A percentile compares a stretch with the other conserved stretches of the same genome.
Evolutionary conservation across 2,888 invertebrate species (phyloP).

Genomic region (Gibbula magus): DNA sequence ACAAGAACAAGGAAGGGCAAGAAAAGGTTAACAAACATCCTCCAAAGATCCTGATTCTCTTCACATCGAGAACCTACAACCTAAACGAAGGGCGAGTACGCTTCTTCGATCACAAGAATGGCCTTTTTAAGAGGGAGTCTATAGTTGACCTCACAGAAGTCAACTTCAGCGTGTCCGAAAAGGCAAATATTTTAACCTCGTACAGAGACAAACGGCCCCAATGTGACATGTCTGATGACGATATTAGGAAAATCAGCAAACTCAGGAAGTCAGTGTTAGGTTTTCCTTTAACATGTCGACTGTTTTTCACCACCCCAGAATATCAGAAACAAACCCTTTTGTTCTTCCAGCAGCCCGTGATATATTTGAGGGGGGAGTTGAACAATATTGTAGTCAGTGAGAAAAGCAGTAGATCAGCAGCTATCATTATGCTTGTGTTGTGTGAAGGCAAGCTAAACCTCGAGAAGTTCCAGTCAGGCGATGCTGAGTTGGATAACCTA

Average conservation of each 20-base stretch:
- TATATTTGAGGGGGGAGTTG: not conserved
- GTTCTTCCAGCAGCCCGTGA: not conserved
- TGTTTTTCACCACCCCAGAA: not conserved
- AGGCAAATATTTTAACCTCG: not conserved
- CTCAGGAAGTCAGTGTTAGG: not conserved
- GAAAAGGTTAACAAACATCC: not conserved
- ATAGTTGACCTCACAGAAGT: not conserved
- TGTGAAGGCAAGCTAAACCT: not conserved
- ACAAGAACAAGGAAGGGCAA: not conserved
- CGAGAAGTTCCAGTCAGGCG: not conserved
- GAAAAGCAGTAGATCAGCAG: not conserved
- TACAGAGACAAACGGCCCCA: not conserved
- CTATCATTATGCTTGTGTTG: not conserved
- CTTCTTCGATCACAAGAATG: not conserved
- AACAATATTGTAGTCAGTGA: not conserved
- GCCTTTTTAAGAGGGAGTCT: not conserved
- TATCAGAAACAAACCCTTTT: not conserved
- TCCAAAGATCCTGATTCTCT: not conserved
- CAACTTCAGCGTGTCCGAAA: not conserved
- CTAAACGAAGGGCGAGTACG: not conserved
- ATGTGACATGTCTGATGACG: not conserved
- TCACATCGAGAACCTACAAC: not conserved
- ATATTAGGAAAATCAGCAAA: not conserved
- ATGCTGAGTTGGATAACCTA: not conserved
- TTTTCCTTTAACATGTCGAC: not conserved